A percentile compares a stretch with the other conserved stretches of the same genome.
Evolutionary conservation across 2,888 invertebrate species (phyloP).

Genomic region (Polymixis flavicincta): DNA sequence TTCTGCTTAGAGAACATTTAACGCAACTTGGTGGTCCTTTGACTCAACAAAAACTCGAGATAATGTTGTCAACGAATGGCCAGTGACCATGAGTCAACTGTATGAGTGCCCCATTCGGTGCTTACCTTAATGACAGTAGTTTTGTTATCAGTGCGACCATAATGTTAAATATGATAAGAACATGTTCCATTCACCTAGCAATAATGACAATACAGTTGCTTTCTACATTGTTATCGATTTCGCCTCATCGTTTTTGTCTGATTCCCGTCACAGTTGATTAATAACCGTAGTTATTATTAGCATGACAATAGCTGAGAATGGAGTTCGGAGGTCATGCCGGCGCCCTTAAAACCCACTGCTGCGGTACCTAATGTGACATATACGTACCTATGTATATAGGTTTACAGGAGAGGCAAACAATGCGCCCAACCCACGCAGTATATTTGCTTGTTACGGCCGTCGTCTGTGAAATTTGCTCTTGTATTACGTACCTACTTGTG

Average conservation of each 20-base stretch:
- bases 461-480: constrained; percentile 80
- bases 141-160: constrained; percentile 47
- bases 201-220: constrained; percentile 51
- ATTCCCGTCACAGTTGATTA: constrained; percentile 78
- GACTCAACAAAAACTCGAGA: constrained; percentile 67
- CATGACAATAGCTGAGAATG: constrained; percentile 84
- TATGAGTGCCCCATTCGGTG: constrained; percentile 36
- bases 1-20: constrained; percentile 70
- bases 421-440: constrained; percentile 84
- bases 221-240: constrained; percentile 54
- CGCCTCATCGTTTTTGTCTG: constrained; percentile 48
- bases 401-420: constrained; percentile 82
- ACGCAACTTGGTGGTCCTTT: constrained; percentile 76
- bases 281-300: constrained; percentile 75
- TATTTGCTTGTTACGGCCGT: constrained; percentile 78
- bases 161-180: constrained; percentile 53
- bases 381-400: constrained; percentile 64
- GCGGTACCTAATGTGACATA: constrained; percentile 69
- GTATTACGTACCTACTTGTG: constrained; percentile 71
- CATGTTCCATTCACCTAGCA: constrained; percentile 46
- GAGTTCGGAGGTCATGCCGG: constrained; percentile 84
- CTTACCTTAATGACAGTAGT: constrained; percentile 56
- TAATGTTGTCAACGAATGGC: constrained; percentile 62
- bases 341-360: constrained; percentile 83
- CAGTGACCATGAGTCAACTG: constrained; percentile 66